Base-by-base conservation (phyloP, 2,888 invertebrate genomes). In the Drepanosiphum platanoidis region DNA sequence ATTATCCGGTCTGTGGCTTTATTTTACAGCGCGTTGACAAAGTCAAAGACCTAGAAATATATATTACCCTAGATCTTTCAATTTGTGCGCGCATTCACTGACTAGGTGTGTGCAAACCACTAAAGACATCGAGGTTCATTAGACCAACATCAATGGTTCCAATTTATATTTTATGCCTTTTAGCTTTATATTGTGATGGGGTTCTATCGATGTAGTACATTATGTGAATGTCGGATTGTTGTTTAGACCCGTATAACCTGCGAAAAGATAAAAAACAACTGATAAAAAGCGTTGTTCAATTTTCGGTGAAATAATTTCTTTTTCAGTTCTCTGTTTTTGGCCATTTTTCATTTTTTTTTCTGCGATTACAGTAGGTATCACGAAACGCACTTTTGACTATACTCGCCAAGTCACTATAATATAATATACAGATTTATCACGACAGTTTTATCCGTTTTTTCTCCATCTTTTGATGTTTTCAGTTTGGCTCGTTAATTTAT, bases 131-230 rank as follows among this genome's bases (percentile, higher is more conserved):
- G 42, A 1, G n/a, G 15, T 61, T 77, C 77, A 64, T 77, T 77
- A 77, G 27, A 7, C 39, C 13, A 15, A 77, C 61, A 18, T 39
- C 61, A 64, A 61, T 39, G 39, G 39, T 77, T 64, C 9, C 39
- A 77, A 64, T 77, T 61, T 61, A 18, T 77, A 18, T 77, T 9
- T 39, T 27, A 15, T 36, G 18, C 27, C 36, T 61, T 61, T 77
- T 77, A 39, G 27, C 36, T 61, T 36, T 11, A 61, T 36, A 61
- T 27, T 61, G 18, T 77, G 27, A 13, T 4, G 9, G 18, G 15
- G 27, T 36, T 30, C 15, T 3, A 64, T 77, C 61, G 61, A 77
- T 77, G 39, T n/a, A 32, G 30, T 34, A 5, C 22, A 4, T 46
- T 9, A 1, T n/a, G n/a, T n/a, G n/a, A 9, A 27, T 18, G 42